Base-by-base conservation (phyloP, 2,113 vertebrate genomes). In the Leptobrachium leishanense region DNA sequence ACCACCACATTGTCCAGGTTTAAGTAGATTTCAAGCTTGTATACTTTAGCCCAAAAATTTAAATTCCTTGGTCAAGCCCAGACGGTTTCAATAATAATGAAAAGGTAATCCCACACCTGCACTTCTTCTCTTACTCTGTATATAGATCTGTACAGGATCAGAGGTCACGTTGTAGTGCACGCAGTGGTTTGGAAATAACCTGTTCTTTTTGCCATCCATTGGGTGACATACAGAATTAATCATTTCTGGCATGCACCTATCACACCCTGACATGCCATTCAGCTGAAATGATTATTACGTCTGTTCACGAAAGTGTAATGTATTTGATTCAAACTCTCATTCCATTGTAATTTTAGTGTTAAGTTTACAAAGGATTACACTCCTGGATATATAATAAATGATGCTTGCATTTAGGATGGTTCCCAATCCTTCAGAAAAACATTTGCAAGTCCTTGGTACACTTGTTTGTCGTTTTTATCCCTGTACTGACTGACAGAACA, bases 181-280 rank as follows among this genome's bases (percentile, higher is more conserved):
- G n/a, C n/a, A 5, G 62, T 64, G 31, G n/a, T 64, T 20, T 64
- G 3, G 5, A 64, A 39, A 64, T 64, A 64, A 64, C n/a, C 62
- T 64, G 31, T 6, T 31, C 62, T 64, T 31, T 8, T 20, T 2
- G 62, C 5, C 6, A 6, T 64, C 46, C 46, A 50, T 8, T 4
- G 46, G 4, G 8, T 50, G 46, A 31, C 62, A 64, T 31, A 20
- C 5, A 31, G n/a, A 64, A 77, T 70, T 59, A 71, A 70, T 70
- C 43, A 70, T 63, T 7, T 71, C 15, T 70, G 68, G 76, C 15
- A 63, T 62, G 76, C 55, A 6, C 6, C 1, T 15, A n/a, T 69
- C 67, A 77, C 76, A 77, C 76, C 67, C 76, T 77, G 68, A 55
- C 70, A 71, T 70, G 76, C 70, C 10, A 5, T 20, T 67, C 55